These are phyloP conservation scores for Tipula helvola DNA, from an alignment of 2,888 invertebrate species.

Conservation along the genomic window DNA sequence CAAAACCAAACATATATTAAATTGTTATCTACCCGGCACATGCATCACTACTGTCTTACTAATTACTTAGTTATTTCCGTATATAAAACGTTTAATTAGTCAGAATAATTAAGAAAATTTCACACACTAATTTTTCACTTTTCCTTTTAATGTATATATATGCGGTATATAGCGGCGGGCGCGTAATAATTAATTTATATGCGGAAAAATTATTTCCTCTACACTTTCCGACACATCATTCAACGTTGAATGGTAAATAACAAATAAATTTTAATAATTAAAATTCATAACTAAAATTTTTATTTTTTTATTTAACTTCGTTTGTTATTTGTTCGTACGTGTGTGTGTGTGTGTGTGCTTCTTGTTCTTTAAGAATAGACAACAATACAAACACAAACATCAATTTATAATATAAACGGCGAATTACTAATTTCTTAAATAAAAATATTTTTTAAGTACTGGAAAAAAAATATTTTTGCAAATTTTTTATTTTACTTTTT, in stretches of 20 bases:
- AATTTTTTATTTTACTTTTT: neutral
- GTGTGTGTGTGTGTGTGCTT: neutral
- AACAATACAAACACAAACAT: slow-evolving; percentile 4
- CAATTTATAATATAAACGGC: neutral
- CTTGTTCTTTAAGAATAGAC: neutral
- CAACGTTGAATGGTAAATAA: neutral
- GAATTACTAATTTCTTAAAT: neutral
- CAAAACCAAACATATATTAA: neutral
- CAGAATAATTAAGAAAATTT: neutral
- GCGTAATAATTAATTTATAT: neutral
- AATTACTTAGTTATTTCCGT: neutral
- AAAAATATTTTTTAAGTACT: neutral
- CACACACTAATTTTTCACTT: neutral
- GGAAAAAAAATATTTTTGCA: neutral
- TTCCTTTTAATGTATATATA: neutral
- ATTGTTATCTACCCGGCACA: neutral
- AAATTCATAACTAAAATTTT: neutral
- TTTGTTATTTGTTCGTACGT: neutral
- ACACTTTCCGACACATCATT: neutral
- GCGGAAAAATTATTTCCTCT: neutral
- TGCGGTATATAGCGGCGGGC: too few relatives aligned
- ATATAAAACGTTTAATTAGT: neutral
- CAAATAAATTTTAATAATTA: neutral
- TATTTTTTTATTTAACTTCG: neutral
- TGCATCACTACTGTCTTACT: neutral